Conservation (phyloP, 2,113 vertebrate genomes). For the Grammomys surdaster region DNA sequence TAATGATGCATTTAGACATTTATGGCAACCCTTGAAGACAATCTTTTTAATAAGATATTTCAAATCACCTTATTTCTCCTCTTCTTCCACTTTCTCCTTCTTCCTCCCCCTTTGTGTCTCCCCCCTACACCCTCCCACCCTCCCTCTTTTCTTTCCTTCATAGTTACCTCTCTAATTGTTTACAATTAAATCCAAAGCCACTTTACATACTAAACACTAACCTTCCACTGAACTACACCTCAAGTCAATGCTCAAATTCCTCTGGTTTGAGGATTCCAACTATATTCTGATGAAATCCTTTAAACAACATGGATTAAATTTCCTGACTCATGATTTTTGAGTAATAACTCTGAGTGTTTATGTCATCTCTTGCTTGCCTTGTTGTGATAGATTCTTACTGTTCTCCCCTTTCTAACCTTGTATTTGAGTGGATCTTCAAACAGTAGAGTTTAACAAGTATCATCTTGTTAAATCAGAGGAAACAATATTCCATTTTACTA, state of each 20-base stretch:
- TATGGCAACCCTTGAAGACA: neutral
- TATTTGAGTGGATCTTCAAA: neutral
- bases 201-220: neutral
- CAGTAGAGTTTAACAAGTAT: neutral
- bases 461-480: neutral
- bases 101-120: neutral
- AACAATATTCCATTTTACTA: neutral
- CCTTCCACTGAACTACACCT: neutral
- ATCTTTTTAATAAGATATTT: neutral
- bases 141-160: neutral
- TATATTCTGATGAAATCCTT: neutral
- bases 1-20: neutral
- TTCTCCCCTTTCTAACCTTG: neutral
- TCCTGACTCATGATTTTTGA: neutral
- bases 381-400: neutral
- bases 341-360: neutral
- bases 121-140: fast-evolving
- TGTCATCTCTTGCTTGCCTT: neutral
- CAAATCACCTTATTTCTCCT: neutral
- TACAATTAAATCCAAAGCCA: neutral
- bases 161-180: neutral
- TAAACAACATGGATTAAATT: neutral
- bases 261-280: neutral
- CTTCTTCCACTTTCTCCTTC: neutral
- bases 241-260: neutral